Conservation (phyloP, 2,888 invertebrate species). For the Lithodes maja region DNA sequence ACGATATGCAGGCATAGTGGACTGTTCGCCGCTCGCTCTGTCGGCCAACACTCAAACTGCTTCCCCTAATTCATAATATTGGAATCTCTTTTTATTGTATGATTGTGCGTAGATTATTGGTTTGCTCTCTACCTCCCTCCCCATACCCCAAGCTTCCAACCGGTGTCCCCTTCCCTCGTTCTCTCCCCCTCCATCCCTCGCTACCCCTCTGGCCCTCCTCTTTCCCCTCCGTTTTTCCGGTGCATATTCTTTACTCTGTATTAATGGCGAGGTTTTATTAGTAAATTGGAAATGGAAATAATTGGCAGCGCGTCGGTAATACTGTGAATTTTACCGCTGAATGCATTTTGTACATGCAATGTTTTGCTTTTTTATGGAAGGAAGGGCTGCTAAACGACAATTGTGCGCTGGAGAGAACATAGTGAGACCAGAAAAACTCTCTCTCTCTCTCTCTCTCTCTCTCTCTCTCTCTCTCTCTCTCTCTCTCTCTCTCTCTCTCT, state of each 20-base stretch:
- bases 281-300: constrained; percentile 54
- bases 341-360: constrained; percentile 56
- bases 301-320: constrained; percentile 41
- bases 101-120: constrained; percentile 58
- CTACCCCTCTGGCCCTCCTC: neutral
- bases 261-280: constrained; percentile 50
- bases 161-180: neutral
- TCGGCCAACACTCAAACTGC: constrained; percentile 53
- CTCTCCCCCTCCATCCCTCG: neutral
- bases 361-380: constrained; percentile 52
- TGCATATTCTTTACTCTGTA: constrained; percentile 46
- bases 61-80: constrained; percentile 57
- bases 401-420: constrained; percentile 42
- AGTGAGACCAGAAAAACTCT: constrained; percentile 3
- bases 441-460: too few relatives aligned
- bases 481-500: too few relatives aligned
- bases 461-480: too few relatives aligned
- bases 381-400: constrained; percentile 48
- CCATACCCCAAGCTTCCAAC: too few relatives aligned
- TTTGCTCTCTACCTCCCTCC: constrained; percentile 17
- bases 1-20: constrained; percentile 50
- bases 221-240: constrained; percentile 8
- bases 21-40: constrained; percentile 28
- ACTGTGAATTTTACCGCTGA: constrained; percentile 54
- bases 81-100: constrained; percentile 51